Evolutionary conservation across 2,797 vertebrate genomes (phyloP), one percentile per base, ranked within the genome.

Genomic region (Eremophila alpestris): DNA sequence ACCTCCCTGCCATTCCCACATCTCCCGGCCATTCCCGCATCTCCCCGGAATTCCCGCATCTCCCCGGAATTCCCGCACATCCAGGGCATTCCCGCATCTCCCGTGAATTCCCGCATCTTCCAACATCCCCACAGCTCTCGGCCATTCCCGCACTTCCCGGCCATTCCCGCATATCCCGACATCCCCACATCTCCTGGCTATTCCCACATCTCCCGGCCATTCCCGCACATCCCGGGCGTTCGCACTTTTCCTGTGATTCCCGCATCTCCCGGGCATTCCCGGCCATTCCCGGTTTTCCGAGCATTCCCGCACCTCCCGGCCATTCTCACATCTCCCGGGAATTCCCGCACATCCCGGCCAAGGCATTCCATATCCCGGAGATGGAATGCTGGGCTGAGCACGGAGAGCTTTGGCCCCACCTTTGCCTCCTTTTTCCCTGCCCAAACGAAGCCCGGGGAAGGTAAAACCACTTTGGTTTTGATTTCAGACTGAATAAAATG

Each of bases 31-130:
- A 43, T 43, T 43, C 41, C 41, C 49, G 16, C 49, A 27, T 7
- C 5, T 51, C 9, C 49, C 26, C 4, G 23, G 2, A 11, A 48
- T 48, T 11, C 32, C 21, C 10, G 10, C 19, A 40, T 3, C 2
- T 29, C 27, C 59, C 10, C 2, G 0, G 0, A 0, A 40, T 60
- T 3, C 23, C 49, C 22, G 3, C 19, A 36, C 36, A 36, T 36
- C 38, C 48, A 12, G 16, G 5, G 0, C 9, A 52, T 27, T 2
- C 38, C 29, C 30, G 1, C 49, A 70, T 4, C 3, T 40, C 27
- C 36, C 15, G 24, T 2, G 3, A 13, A n/a, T 22, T 7, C 51
- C 40, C 17, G 6, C 10, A 16, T 2, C 1, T 21, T n/a, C n/a
- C n/a, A 8, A 0, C 5, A n/a, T 60, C 10, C 71, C 71, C 29